Evolutionary conservation across 2,888 invertebrate species (phyloP), one percentile per base, ranked within the genome.

Genomic region (Aspidiotus rigidus): DNA sequence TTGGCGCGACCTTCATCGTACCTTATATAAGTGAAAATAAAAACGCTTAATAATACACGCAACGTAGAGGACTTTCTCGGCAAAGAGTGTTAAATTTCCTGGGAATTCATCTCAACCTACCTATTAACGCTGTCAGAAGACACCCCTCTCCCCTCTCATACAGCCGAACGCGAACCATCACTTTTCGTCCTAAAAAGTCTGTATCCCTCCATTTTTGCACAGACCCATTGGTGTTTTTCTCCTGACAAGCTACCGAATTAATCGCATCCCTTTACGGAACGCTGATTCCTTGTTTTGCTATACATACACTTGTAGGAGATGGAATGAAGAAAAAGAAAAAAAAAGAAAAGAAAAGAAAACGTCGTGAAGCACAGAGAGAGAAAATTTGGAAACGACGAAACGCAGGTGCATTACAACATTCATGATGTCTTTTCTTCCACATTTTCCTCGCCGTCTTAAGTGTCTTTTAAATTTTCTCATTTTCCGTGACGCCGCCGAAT

Each of bases 21-120:
- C n/a, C 15, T 11, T 17, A 3, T n/a, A 16, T 57, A 10, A 10
- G 57, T 10, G 10, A 57, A 57, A 57, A 15, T 57, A 28, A 60
- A 60, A 17, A 17, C 17, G 39, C 60, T 60, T 28, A 60, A 60
- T 60, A 60, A 60, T 60, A 40, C 60, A 60, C 60, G 10, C 15
- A 11, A 40, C 13, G 40, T 28, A 28, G 28, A 28, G 28, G 60
- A 13, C 28, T 40, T 60, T 60, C 40, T 17, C 9, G 17, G 28
- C 28, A 28, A 28, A 17, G 13, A 39, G 17, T 40, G 60, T 60
- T 60, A 60, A 60, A 13, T 60, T 60, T 39, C 60, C 60, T 28
- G 60, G 60, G 60, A 60, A 60, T 60, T 60, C 60, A 60, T 60
- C 60, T 60, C 60, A 60, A 60, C 60, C 60, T 60, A 15, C 60